Conservation (phyloP, 2,888 invertebrate genomes). For the Epirrhoe tristata region DNA sequence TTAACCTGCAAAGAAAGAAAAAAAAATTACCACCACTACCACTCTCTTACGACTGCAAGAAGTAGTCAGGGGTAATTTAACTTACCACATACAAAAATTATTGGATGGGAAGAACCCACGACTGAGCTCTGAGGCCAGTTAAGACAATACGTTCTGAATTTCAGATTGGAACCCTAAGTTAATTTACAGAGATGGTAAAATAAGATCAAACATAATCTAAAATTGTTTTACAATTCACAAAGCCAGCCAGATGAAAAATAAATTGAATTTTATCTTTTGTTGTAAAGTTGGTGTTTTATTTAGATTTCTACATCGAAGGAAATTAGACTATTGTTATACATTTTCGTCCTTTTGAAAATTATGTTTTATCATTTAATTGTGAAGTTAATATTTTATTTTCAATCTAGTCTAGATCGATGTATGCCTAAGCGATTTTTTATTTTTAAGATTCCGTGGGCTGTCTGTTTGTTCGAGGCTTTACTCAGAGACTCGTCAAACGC, state of each 20-base stretch:
- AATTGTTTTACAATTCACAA: constrained; percentile 11
- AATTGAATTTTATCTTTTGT: constrained; percentile 12
- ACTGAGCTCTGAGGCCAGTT: too few species aligned
- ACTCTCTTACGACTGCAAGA: too few species aligned
- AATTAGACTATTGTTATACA: not conserved
- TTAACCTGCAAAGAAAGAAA: constrained; percentile 62
- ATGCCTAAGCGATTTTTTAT: too few species aligned
- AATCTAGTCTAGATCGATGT: too few species aligned
- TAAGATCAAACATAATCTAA: constrained; percentile 19
- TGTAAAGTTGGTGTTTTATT: not conserved
- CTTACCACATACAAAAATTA: too few species aligned
- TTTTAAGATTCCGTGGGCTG: too few species aligned
- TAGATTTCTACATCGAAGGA: not conserved
- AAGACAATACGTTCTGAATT: too few species aligned
- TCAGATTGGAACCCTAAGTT: not conserved
- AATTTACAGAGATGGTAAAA: constrained; percentile 8
- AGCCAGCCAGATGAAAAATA: constrained; percentile 12
- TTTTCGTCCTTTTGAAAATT: not conserved
- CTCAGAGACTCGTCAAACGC: too few species aligned
- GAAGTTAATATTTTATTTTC: too few species aligned
- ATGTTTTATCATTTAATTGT: not conserved
- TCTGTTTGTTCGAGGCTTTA: too few species aligned
- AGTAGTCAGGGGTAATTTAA: too few species aligned
- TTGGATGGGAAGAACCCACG: too few species aligned
- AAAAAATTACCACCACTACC: not conserved